Percentiles rank a stretch among this genome's conserved stretches.
phyloP scores from a whole-genome alignment of 2,888 invertebrate species.

The Agrenia bidenticulata region DNA sequence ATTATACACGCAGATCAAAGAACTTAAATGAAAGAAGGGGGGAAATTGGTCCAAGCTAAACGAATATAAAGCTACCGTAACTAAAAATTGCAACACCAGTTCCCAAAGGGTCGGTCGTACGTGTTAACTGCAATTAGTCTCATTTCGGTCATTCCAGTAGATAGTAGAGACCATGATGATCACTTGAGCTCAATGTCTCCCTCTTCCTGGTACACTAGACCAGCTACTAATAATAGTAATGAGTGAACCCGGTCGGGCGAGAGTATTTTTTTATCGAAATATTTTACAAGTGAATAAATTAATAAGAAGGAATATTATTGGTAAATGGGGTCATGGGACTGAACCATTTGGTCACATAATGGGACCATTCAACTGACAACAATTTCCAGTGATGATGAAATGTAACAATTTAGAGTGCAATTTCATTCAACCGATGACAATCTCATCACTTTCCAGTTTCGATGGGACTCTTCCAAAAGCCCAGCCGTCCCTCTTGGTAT shows the following conservation, averaged over 20 bases:
- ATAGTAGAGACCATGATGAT: too few relatives aligned
- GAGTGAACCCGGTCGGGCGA: neutral
- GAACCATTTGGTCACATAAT: constrained; percentile 16
- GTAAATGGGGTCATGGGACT: constrained; percentile 13
- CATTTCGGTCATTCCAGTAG: too few relatives aligned
- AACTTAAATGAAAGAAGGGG: too few relatives aligned
- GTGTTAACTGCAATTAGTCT: too few relatives aligned
- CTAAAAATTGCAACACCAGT: too few relatives aligned
- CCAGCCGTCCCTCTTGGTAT: constrained; percentile 5
- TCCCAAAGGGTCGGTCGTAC: too few relatives aligned
- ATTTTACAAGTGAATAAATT: neutral
- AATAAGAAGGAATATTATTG: constrained; percentile 6
- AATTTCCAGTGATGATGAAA: constrained; percentile 13
- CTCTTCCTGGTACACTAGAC: too few relatives aligned
- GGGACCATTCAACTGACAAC: constrained; percentile 10
- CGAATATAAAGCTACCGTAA: too few relatives aligned
- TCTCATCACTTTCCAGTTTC: constrained; percentile 2
- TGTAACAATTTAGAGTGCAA: constrained; percentile 23
- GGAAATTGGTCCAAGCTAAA: too few relatives aligned
- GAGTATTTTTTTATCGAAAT: too few relatives aligned
- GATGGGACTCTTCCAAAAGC: neutral
- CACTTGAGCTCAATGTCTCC: too few relatives aligned
- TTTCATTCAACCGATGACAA: constrained; percentile 17
- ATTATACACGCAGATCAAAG: too few relatives aligned
- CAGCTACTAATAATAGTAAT: neutral